Conservation (phyloP, 2,888 invertebrate genomes). For the Xestia ashworthii region DNA sequence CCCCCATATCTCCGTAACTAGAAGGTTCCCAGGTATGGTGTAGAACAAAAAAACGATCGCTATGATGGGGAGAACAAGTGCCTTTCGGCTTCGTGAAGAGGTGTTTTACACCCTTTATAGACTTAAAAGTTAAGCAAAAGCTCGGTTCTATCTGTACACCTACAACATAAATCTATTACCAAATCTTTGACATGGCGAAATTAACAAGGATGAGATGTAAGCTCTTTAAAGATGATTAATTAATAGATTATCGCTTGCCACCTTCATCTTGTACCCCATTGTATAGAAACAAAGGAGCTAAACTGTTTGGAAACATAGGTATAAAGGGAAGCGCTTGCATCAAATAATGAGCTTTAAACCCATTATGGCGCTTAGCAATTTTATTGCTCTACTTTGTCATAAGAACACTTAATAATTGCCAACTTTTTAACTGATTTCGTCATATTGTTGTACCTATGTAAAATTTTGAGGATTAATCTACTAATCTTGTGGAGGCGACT, state of each 20-base stretch:
- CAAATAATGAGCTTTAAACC: conserved; percentile 63
- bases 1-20: too few species aligned
- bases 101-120: too few species aligned
- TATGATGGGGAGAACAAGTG: too few species aligned
- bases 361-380: conserved; percentile 63
- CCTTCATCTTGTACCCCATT: conserved; percentile 50
- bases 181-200: conserved; percentile 16
- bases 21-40: too few species aligned
- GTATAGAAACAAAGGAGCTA: conserved; percentile 58
- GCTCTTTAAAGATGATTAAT: conserved; percentile 37
- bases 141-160: background rate
- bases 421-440: conserved; percentile 56
- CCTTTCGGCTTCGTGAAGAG: too few species aligned
- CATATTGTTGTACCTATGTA: conserved; percentile 43
- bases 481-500: conserved; percentile 36
- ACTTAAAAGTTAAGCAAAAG: background rate
- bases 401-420: conserved; percentile 57
- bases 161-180: background rate
- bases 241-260: conserved; percentile 36
- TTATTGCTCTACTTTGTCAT: conserved; percentile 69
- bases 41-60: too few species aligned
- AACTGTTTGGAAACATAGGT: conserved; percentile 62
- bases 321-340: conserved; percentile 63
- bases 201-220: conserved; percentile 5
- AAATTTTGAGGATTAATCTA: conserved; percentile 38